A percentile compares a stretch with the other conserved stretches of the same genome.
Evolutionary conservation across 2,113 vertebrate genomes (phyloP).

Genomic region (Fukomys damarensis): DNA sequence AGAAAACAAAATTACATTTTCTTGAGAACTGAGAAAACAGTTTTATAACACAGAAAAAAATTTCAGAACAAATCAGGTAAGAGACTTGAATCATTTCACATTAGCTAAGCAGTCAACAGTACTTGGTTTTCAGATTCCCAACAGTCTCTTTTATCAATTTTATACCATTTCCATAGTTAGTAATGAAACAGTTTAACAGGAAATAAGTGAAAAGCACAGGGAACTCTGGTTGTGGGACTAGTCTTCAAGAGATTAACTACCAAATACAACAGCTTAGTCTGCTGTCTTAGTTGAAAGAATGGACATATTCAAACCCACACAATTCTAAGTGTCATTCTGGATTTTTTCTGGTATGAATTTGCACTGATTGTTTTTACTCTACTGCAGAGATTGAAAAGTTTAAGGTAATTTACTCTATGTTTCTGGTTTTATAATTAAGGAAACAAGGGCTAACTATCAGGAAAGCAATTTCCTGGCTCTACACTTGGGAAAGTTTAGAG

Average conservation of each 20-base stretch:
- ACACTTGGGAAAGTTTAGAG: background rate
- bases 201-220: background rate
- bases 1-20: conserved; percentile 40
- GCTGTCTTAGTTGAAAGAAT: background rate
- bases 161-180: background rate
- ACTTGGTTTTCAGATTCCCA: background rate
- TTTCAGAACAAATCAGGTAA: background rate
- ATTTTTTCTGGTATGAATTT: background rate
- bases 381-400: background rate
- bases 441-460: background rate
- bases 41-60: background rate
- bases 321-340: background rate
- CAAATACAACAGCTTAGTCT: background rate
- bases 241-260: background rate
- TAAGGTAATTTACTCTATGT: background rate
- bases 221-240: background rate
- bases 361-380: background rate
- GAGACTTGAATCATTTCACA: background rate
- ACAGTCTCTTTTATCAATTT: background rate
- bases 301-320: background rate
- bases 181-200: background rate
- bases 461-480: background rate
- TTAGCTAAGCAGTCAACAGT: background rate
- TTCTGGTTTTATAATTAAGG: background rate
- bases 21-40: conserved; percentile 42